Evolutionary conservation across 2,888 invertebrate species (phyloP).

Genomic region (Spilarctia lutea): DNA sequence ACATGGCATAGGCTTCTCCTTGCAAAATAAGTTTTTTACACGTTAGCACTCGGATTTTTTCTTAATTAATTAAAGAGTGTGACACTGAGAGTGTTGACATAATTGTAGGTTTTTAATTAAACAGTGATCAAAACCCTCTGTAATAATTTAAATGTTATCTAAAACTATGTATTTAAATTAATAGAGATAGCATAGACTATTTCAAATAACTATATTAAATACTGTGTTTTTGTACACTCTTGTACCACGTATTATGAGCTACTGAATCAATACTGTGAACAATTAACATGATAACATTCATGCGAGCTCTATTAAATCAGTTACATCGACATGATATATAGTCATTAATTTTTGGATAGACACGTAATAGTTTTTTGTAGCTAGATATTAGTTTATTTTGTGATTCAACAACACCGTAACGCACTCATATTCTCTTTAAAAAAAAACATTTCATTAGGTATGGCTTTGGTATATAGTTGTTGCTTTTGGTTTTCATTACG

Average conservation of each 20-base stretch:
- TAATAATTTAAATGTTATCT: no score
- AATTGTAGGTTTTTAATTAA: no score
- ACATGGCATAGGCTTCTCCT: no score
- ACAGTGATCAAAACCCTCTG: no score
- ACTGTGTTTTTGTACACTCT: neutral
- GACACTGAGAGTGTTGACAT: no score
- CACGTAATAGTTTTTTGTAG: slow-evolving; percentile 2
- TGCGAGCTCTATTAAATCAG: slow-evolving; percentile 23
- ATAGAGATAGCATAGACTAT: no score
- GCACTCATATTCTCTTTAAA: neutral
- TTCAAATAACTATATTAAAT: no score
- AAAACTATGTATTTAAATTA: no score
- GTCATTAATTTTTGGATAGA: slow-evolving; percentile 8
- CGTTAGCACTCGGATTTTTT: no score
- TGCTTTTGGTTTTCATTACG: slow-evolving; percentile 83
- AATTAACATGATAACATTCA: slow-evolving; percentile 34
- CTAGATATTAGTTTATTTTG: slow-evolving; percentile 10
- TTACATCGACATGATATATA: slow-evolving; percentile 15
- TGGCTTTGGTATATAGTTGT: slow-evolving; percentile 81
- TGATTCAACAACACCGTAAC: neutral
- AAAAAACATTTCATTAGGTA: slow-evolving; percentile 37
- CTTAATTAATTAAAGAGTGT: no score
- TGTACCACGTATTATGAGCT: slow-evolving; percentile 22
- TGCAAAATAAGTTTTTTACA: no score
- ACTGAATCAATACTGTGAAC: slow-evolving; percentile 35